These are phyloP conservation scores for Channa argus DNA, from an alignment of 2,113 vertebrate genomes.

Conservation along the genomic window DNA sequence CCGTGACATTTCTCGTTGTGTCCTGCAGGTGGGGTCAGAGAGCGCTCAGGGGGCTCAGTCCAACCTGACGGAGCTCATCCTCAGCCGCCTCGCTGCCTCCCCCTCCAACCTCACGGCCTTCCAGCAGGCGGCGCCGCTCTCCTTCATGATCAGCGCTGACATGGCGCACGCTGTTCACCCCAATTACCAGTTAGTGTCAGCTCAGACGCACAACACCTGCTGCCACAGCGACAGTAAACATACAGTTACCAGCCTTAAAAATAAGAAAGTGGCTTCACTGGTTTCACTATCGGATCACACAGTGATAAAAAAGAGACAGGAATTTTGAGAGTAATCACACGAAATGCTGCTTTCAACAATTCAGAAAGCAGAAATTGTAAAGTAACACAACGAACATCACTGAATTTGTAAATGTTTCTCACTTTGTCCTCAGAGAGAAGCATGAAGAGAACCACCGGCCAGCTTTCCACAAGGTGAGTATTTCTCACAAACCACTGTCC, in stretches of 20 bases:
- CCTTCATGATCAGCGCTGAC: slow-evolving; percentile 97
- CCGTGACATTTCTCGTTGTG: not conserved
- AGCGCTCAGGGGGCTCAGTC: slow-evolving; percentile 95
- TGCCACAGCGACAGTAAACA: too few relatives aligned
- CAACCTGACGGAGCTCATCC: slow-evolving; percentile 92
- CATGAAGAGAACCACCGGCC: slow-evolving; percentile 98
- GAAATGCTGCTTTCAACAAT: too few relatives aligned
- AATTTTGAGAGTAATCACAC: too few relatives aligned
- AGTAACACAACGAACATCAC: too few relatives aligned
- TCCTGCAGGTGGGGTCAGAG: slow-evolving; percentile 91
- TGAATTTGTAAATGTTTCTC: too few relatives aligned
- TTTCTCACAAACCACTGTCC: too few relatives aligned
- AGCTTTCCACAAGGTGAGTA: slow-evolving; percentile 91
- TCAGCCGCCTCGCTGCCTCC: slow-evolving; percentile 88
- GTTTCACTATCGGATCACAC: too few relatives aligned
- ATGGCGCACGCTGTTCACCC: slow-evolving; percentile 98
- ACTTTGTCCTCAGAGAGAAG: slow-evolving; percentile 87
- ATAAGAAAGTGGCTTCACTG: too few relatives aligned
- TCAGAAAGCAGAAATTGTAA: too few relatives aligned
- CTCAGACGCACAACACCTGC: not conserved
- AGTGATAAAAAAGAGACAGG: too few relatives aligned
- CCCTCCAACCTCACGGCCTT: slow-evolving; percentile 89
- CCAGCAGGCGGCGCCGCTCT: slow-evolving; percentile 92
- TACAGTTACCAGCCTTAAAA: too few relatives aligned
- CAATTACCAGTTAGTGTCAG: slow-evolving; percentile 91